phyloP scores from a whole-genome alignment of 2,113 vertebrate species.

The Brevimyrus niger region DNA sequence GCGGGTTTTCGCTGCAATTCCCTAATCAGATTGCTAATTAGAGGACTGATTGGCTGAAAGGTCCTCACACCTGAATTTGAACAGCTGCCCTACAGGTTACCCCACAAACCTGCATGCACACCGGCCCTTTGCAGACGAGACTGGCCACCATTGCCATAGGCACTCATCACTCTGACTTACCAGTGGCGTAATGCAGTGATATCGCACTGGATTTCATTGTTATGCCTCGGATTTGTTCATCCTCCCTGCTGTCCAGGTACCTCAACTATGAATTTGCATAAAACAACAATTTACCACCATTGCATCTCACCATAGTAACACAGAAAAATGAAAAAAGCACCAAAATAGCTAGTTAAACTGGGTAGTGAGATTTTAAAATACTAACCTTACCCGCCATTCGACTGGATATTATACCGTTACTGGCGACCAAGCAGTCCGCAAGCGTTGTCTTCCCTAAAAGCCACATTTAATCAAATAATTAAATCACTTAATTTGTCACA shows the following conservation, averaged over 20 bases:
- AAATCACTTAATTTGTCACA: background rate
- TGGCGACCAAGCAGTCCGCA: constrained; percentile 90
- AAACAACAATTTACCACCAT: background rate
- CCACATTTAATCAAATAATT: background rate
- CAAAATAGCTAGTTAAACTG: background rate
- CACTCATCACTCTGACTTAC: constrained; percentile 43
- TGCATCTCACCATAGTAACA: background rate
- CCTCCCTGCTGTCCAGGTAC: constrained; percentile 91
- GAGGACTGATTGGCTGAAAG: too few relatives aligned
- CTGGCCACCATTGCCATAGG: background rate
- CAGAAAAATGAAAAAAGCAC: background rate
- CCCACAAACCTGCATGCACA: too few relatives aligned
- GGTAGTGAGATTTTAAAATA: background rate
- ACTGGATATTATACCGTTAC: constrained; percentile 91
- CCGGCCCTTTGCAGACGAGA: too few relatives aligned
- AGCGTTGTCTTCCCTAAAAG: constrained; percentile 86
- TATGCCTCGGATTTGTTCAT: constrained; percentile 90
- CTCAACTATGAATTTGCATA: constrained; percentile 62
- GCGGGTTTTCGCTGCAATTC: too few relatives aligned
- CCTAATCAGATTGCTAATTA: too few relatives aligned
- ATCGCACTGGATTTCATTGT: constrained; percentile 99
- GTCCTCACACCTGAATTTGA: too few relatives aligned
- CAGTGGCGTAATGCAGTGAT: constrained; percentile 69
- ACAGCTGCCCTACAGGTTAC: too few relatives aligned
- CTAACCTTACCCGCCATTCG: constrained; percentile 88